Percentiles rank a stretch among this genome's conserved stretches.
Evolutionary conservation across 2,113 vertebrate genomes (phyloP).

Genomic region (Sula dactylatra): DNA sequence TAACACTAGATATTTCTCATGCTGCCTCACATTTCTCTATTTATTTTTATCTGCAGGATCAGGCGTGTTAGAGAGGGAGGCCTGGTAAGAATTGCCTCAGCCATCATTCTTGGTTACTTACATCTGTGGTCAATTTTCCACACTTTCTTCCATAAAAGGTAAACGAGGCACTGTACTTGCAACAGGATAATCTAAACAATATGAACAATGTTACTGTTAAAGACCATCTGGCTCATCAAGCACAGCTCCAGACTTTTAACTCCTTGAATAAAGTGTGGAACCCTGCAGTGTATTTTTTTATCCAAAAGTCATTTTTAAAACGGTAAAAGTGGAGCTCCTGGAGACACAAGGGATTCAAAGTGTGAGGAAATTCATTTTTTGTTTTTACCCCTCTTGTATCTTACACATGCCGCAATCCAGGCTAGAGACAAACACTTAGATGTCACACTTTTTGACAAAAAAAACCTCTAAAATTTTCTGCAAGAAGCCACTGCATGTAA

Average conservation of each 20-base stretch:
- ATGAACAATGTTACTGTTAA: slow-evolving; percentile 82
- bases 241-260: slow-evolving; percentile 78
- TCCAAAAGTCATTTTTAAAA: slow-evolving; percentile 30
- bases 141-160: slow-evolving; percentile 88
- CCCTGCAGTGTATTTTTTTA: not conserved
- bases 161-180: slow-evolving; percentile 81
- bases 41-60: slow-evolving; percentile 80
- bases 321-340: not conserved
- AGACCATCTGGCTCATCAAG: slow-evolving; percentile 80
- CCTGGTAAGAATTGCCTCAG: slow-evolving; percentile 77
- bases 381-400: not conserved
- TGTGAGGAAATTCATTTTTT: not conserved
- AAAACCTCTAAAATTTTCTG: not conserved
- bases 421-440: not conserved
- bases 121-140: slow-evolving; percentile 86
- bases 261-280: slow-evolving; percentile 75
- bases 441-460: not conserved
- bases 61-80: slow-evolving; percentile 71
- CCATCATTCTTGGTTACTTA: slow-evolving; percentile 78
- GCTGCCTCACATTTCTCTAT: slow-evolving; percentile 66
- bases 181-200: slow-evolving; percentile 85
- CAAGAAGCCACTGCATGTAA: not conserved
- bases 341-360: not conserved
- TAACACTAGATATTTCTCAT: slow-evolving; percentile 57
- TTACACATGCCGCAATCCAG: not conserved